Evolutionary conservation across 2,113 vertebrate species (phyloP), one percentile per base, ranked within the genome.

Genomic region (Macroglossus sobrinus): DNA sequence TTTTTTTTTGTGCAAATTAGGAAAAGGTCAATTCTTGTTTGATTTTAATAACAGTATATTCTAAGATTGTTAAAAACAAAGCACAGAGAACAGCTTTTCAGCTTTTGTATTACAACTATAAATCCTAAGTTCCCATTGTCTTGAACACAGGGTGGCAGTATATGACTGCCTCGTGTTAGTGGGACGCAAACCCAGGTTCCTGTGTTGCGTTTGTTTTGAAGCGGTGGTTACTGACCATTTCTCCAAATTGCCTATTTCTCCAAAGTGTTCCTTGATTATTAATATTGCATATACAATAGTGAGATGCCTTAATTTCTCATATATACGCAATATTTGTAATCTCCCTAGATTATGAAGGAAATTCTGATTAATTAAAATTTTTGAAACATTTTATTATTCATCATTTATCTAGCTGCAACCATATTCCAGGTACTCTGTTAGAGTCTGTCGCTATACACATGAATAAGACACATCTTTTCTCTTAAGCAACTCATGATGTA

Each of bases 71-170:
- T 84, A 19, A 50, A 50, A 26, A 50, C 50, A 50, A 69, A 78
- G n/a, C 30, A 45, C 57, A 4, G 28, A 92, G 33, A 69, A 22
- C 22, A 79, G 6, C n/a, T 85, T 96, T 90, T 57, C 40, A 76
- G 16, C 28, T 91, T 85, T 94, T 91, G 35, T 28, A 0, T 57
- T 74, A 64, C n/a, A 87, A 35, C 33, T 0, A 0, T 85, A 24
- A 33, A 78, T 85, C 40, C 24, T 43, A 33, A 38, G 43, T 85
- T 88, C 35, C 61, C 14, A 12, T 69, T 69, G 21, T 57, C 84
- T 87, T 92, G 92, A 40, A 93, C 96, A 98, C 96, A 55, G 33
- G 95, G 94, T 95, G 97, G 96, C 96, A 96, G 92, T 89, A 24
- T 84, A 6, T 69, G 94, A 94, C 75, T 55, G 35, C 47, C 33